Evolutionary conservation across 2,113 vertebrate genomes (phyloP), one percentile per base, ranked within the genome.

Genomic region (Gopherus flavomarginatus): DNA sequence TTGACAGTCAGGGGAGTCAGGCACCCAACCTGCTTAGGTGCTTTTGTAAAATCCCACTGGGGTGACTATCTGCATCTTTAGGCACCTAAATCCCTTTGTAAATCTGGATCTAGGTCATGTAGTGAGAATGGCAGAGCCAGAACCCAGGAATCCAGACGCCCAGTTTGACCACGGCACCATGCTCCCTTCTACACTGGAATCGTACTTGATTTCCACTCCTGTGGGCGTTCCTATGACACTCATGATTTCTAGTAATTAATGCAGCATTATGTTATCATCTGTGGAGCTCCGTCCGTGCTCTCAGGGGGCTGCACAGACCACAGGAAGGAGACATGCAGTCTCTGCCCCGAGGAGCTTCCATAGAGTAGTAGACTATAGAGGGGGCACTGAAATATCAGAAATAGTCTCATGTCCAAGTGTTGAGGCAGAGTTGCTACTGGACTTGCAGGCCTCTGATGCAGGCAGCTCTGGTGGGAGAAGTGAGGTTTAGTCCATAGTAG

Each of bases 261-360:
- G 21, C 72, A 75, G 21, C 72, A 42, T 42, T 11, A 24, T 6
- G 38, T 5, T 44, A 12, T 77, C 38, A 44, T 8, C 38, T 24
- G 42, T 8, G 1, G 21, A 38, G 72, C 24, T 12, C n/a, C 9
- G 5, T 12, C 17, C 2, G 11, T 42, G 72, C 24, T 24, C 24
- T n/a, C 77, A 11, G 2, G 0, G 0, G 0, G 0, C 62, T 22
- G 75, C 8, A 4, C 62, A 21, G 5, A 42, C 3, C 2, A 26
- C 53, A 31, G 83, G 16, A 29, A n/a, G 65, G 35, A 72, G n/a
- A 72, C 17, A 38, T 9, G n/a, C 65, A 72, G 65, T 17, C 69
- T 10, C 38, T 75, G 69, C 10, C 69, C 21, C 3, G 5, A 38
- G 53, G 53, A 31, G 59, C 59, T 62, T 62, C 59, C 59, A 62